Base-by-base conservation (phyloP, 2,888 invertebrate genomes). In the Acrobasis consociella region DNA sequence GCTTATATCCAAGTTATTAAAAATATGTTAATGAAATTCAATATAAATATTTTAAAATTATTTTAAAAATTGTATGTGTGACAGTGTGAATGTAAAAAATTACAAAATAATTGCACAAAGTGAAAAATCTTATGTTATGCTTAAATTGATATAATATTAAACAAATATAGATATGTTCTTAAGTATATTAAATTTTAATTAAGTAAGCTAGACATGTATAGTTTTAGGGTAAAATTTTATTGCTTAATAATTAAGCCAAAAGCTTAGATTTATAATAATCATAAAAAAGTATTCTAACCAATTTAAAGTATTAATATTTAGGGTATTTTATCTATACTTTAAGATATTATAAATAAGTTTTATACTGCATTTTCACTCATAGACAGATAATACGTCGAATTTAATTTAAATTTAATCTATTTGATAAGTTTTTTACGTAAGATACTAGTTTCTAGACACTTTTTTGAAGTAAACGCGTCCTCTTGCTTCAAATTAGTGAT, bases 391-490 rank as follows among this genome's bases (percentile, higher is more conserved):
- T 13, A 13, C n/a, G 46, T 13, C 46, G 11, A 46, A 46, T 46
- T 64, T 65, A 62, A 31, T 17, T 51, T 62, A 16, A 69, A 64
- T 17, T 64, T 65, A 50, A 11, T 65, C 0, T 60, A 38, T 56
- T 22, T 22, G 64, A 31, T 62, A 58, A 42, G 2, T 2, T 31
- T 31, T 31, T 31, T 31, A 8, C 5, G 31, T 31, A 31, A 31
- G 31, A 31, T 31, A 31, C 31, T 31, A 31, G 8, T 17, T 31
- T 15, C 56, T 60, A 62, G n/a, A 39, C n/a, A 63, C 78, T 81
- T 81, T n/a, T 84, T 66, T 86, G 81, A 72, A 85, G 81, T 87
- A 89, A 89, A 86, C 69, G 85, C 89, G 90, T 90, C 90, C 90
- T 90, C 90, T 88, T 90, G 88, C 80, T 84, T 82, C 81, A 82